A percentile compares a stretch with the other conserved stretches of the same genome.
phyloP scores from a whole-genome alignment of 2,797 vertebrate genomes.

The Rhinatrema bivittatum region DNA sequence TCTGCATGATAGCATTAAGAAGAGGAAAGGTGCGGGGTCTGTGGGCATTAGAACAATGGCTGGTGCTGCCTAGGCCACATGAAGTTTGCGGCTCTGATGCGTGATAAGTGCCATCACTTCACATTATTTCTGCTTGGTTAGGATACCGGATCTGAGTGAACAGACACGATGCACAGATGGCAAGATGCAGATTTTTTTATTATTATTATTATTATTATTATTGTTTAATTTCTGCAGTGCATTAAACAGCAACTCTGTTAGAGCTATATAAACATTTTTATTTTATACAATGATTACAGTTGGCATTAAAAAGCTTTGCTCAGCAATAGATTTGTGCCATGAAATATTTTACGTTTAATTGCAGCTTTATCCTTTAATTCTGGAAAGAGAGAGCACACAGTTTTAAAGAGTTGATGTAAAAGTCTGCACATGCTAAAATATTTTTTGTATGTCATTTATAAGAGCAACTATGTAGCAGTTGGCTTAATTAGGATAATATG shows the following conservation, averaged over 20 bases:
- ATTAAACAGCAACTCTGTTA: no score
- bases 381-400: no score
- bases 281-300: conserved; percentile 7
- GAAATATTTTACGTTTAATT: conserved; percentile 3
- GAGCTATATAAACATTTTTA: conserved; percentile 12
- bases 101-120: conserved; percentile 13
- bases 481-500: no score
- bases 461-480: no score
- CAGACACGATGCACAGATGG: conserved; percentile 22
- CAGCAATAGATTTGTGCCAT: not conserved
- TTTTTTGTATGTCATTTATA: no score
- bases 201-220: conserved; percentile 1
- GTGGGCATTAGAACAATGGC: not conserved
- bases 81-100: conserved; percentile 20
- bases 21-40: not conserved
- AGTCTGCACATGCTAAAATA: no score
- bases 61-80: not conserved
- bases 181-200: not conserved
- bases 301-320: not conserved
- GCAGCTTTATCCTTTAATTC: not conserved
- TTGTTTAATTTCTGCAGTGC: conserved; percentile 18
- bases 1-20: no score
- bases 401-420: not conserved
- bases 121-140: conserved; percentile 12
- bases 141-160: conserved; percentile 10